phyloP scores from a whole-genome alignment of 1,140 invertebrate genomes.

The Zaprionus africanus region DNA sequence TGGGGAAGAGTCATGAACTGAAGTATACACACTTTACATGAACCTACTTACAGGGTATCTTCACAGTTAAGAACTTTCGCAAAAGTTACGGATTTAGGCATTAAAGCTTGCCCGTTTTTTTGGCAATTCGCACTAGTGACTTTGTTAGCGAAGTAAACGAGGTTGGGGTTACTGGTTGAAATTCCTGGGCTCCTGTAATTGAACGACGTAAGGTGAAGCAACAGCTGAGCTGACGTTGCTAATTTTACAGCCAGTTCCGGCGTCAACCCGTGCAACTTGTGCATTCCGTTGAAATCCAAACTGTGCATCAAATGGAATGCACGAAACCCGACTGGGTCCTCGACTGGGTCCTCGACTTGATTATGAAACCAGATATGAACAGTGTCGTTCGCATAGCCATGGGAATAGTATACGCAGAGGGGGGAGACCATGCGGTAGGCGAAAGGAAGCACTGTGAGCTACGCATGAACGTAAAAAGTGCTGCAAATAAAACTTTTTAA shows the following conservation, averaged over 20 bases:
- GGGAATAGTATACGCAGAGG: conserved; percentile 1
- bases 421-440: background rate
- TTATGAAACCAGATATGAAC: conserved; percentile 4
- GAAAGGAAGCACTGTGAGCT: background rate
- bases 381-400: conserved; percentile 6
- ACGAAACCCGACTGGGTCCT: conserved; percentile 2
- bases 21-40: background rate
- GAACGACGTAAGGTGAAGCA: conserved; percentile 5
- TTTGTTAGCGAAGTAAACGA: conserved; percentile 25
- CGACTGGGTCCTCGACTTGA: conserved; percentile 1
- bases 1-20: too few species aligned
- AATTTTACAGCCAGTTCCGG: conserved; percentile 19
- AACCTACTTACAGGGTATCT: conserved; percentile 1
- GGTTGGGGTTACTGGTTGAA: conserved; percentile 8
- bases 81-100: conserved; percentile 15
- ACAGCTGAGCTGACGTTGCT: background rate
- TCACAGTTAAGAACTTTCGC: background rate
- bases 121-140: conserved; percentile 26
- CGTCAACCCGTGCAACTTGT: background rate
- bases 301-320: conserved; percentile 31
- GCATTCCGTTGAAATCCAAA: background rate
- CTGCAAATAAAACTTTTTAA: conserved; percentile 53
- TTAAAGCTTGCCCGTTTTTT: conserved; percentile 21
- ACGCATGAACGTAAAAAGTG: conserved; percentile 43
- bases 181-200: conserved; percentile 19